A percentile compares a stretch with the other conserved stretches of the same genome.
These are phyloP conservation scores for Alaudala cheleensis DNA, from an alignment of 2,113 vertebrate genomes.

Conservation along the genomic window DNA sequence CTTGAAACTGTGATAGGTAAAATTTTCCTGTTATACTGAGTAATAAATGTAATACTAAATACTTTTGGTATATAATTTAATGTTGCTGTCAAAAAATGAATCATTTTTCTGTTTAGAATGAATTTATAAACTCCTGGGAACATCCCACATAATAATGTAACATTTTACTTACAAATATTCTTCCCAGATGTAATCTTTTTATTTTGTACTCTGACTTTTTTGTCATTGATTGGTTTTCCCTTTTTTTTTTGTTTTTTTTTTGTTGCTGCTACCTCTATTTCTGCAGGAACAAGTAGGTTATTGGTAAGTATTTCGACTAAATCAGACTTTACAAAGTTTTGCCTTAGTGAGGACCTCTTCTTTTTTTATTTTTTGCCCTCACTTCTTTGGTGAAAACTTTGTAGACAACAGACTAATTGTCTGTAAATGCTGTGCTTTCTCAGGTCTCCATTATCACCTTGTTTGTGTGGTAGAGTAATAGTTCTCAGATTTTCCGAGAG, in stretches of 20 bases:
- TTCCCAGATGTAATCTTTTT: constrained; percentile 56
- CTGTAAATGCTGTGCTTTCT: constrained; percentile 66
- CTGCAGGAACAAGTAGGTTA: constrained; percentile 76
- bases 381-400: constrained; percentile 74
- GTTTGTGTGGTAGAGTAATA: constrained; percentile 66
- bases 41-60: neutral
- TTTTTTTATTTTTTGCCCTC: constrained; percentile 9
- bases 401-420: constrained; percentile 56
- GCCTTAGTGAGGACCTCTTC: constrained; percentile 57
- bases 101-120: neutral
- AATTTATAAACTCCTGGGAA: neutral
- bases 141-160: neutral
- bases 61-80: neutral
- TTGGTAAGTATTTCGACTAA: constrained; percentile 76
- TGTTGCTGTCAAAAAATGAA: neutral
- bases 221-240: constrained; percentile 77
- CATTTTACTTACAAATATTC: neutral
- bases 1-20: neutral
- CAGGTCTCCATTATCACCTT: constrained; percentile 58
- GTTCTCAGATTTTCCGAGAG: neutral
- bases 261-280: constrained; percentile 75
- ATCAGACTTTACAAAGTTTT: constrained; percentile 76
- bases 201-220: constrained; percentile 55
- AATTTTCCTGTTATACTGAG: neutral
- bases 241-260: constrained; percentile 67